Conservation (phyloP, 1,140 invertebrate species). For the Drosophila chauvacae region DNA sequence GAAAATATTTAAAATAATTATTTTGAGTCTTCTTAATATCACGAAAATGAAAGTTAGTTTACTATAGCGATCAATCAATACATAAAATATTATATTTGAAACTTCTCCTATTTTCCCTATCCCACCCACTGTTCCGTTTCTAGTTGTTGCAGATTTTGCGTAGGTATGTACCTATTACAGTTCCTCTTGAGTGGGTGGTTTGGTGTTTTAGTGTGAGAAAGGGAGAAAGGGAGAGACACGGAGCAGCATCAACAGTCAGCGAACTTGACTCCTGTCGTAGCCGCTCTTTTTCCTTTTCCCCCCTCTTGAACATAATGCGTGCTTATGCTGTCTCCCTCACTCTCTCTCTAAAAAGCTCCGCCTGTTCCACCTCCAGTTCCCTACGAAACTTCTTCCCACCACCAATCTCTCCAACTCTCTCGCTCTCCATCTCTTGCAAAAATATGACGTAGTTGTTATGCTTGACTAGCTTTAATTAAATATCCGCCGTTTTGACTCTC, state of each 20-base stretch:
- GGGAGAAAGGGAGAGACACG: background rate
- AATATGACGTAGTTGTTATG: slow-evolving; percentile 56
- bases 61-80: background rate
- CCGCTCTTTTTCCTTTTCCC: background rate
- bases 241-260: slow-evolving; percentile 48
- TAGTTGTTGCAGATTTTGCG: slow-evolving; percentile 18
- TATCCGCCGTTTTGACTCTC: slow-evolving; percentile 28
- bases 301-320: background rate
- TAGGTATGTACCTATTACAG: slow-evolving; percentile 28
- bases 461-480: slow-evolving; percentile 43
- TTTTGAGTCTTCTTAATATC: background rate
- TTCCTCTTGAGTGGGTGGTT: slow-evolving; percentile 22
- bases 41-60: background rate
- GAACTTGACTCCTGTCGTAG: slow-evolving; percentile 32
- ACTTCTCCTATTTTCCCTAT: background rate
- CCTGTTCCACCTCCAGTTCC: background rate
- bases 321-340: background rate
- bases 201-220: background rate
- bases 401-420: background rate
- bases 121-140: slow-evolving; percentile 12
- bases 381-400: background rate
- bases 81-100: background rate
- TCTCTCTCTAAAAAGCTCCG: slow-evolving; percentile 35
- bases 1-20: background rate
- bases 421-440: background rate